Evolutionary conservation across 2,113 vertebrate genomes (phyloP).

Genomic region (Hippocampus mohnikei): DNA sequence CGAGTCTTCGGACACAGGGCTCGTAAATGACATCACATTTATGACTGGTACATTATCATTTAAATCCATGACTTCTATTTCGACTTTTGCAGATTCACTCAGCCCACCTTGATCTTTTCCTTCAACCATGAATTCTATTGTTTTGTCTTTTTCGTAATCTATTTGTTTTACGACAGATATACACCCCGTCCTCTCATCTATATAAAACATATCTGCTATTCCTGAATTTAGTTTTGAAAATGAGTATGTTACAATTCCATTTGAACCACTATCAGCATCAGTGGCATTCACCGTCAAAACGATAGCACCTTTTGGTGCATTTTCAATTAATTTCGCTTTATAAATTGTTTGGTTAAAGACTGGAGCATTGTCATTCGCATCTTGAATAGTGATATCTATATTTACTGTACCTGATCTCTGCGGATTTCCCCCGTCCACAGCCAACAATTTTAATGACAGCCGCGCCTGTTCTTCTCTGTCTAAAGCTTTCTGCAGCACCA

Average conservation of each 20-base stretch:
- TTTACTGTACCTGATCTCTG: slow-evolving; percentile 56
- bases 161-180: slow-evolving; percentile 46
- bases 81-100: slow-evolving; percentile 29
- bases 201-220: slow-evolving; percentile 16
- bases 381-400: slow-evolving; percentile 46
- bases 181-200: slow-evolving; percentile 29
- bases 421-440: slow-evolving; percentile 57
- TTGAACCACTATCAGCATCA: slow-evolving; percentile 45
- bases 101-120: slow-evolving; percentile 56
- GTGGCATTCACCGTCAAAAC: slow-evolving; percentile 49
- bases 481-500: slow-evolving; percentile 55
- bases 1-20: slow-evolving; percentile 33
- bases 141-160: slow-evolving; percentile 54
- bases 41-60: slow-evolving; percentile 62
- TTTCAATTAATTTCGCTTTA: slow-evolving; percentile 37
- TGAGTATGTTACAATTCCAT: slow-evolving; percentile 63
- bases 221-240: slow-evolving; percentile 37
- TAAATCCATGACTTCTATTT: slow-evolving; percentile 52
- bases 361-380: slow-evolving; percentile 43
- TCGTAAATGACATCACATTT: slow-evolving; percentile 49
- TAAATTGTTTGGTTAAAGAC: slow-evolving; percentile 50
- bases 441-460: slow-evolving; percentile 43
- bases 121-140: slow-evolving; percentile 50
- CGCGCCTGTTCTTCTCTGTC: slow-evolving; percentile 59
- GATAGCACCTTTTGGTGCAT: background rate